A percentile compares a stretch with the other conserved stretches of the same genome.
Conservation (phyloP, 2,113 vertebrate genomes). For the Calonectris borealis region DNA sequence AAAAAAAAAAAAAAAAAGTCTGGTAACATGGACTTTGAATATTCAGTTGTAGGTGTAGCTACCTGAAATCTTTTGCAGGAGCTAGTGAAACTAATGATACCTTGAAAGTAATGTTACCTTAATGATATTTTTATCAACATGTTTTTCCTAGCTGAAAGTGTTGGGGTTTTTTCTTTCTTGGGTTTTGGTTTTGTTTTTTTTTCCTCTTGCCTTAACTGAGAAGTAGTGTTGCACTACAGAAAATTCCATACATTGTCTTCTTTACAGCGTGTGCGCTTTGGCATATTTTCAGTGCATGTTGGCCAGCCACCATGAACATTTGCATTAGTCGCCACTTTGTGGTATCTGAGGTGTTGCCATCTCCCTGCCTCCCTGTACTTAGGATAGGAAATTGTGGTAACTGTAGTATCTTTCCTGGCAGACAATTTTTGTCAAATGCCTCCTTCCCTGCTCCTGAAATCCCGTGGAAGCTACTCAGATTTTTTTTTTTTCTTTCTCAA, state of each 20-base stretch:
- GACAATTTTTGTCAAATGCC: not conserved
- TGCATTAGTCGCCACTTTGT: not conserved
- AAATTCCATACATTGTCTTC: not conserved
- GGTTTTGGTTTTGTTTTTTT: not conserved
- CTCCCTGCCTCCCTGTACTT: not conserved
- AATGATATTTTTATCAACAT: not conserved
- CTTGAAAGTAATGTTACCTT: not conserved
- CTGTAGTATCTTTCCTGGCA: not conserved
- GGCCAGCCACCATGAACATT: not conserved
- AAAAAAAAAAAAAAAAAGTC: too few species aligned
- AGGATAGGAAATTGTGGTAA: not conserved
- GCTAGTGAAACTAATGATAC: not conserved
- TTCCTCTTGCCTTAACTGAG: not conserved
- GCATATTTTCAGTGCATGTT: not conserved
- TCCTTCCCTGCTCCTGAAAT: not conserved
- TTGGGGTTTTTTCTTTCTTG: not conserved
- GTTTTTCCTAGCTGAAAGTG: not conserved
- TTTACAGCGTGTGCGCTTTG: not conserved
- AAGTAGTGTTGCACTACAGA: not conserved
- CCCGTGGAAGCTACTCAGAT: not conserved
- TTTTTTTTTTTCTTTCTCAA: not conserved
- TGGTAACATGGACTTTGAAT: not conserved
- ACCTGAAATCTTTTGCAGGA: not conserved
- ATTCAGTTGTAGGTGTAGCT: not conserved
- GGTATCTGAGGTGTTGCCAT: not conserved